Evolutionary conservation across 2,113 vertebrate species (phyloP).

Genomic region (Amblyornis subalaris): DNA sequence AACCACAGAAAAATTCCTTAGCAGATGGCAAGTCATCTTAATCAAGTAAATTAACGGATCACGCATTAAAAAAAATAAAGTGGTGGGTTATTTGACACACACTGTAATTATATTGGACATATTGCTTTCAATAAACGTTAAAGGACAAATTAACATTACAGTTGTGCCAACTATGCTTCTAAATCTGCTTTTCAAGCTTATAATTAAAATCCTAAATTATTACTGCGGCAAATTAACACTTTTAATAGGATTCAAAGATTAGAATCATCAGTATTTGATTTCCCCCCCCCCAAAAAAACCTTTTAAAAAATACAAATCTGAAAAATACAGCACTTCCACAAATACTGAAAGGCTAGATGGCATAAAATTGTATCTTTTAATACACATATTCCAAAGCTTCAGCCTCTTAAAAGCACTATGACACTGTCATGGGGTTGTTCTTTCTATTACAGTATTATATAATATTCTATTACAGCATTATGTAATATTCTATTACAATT

Average conservation of each 20-base stretch:
- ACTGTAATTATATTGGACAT: conserved; percentile 74
- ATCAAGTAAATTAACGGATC: conserved; percentile 74
- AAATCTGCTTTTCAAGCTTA: conserved; percentile 68
- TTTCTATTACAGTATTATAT: neutral
- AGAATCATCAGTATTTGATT: conserved; percentile 27
- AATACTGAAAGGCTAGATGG: neutral
- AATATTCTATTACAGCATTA: neutral
- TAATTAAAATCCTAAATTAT: conserved; percentile 76
- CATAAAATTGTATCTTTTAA: neutral
- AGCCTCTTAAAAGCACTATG: neutral
- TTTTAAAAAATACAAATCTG: conserved; percentile 6
- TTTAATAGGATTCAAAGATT: conserved; percentile 56
- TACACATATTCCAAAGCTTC: neutral
- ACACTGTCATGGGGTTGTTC: neutral
- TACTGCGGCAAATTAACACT: conserved; percentile 61
- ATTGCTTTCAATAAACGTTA: conserved; percentile 79
- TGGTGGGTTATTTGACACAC: conserved; percentile 73
- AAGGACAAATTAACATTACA: conserved; percentile 78
- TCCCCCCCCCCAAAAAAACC: fast-evolving
- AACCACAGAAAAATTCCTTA: conserved; percentile 58
- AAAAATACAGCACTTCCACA: neutral
- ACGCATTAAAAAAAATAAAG: conserved; percentile 66
- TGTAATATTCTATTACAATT: neutral
- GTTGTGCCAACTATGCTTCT: conserved; percentile 59
- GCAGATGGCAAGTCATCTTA: conserved; percentile 78